Evolutionary conservation across 2,113 vertebrate genomes (phyloP), one percentile per base, ranked within the genome.

Genomic region (Paramisgurnus dabryanus): DNA sequence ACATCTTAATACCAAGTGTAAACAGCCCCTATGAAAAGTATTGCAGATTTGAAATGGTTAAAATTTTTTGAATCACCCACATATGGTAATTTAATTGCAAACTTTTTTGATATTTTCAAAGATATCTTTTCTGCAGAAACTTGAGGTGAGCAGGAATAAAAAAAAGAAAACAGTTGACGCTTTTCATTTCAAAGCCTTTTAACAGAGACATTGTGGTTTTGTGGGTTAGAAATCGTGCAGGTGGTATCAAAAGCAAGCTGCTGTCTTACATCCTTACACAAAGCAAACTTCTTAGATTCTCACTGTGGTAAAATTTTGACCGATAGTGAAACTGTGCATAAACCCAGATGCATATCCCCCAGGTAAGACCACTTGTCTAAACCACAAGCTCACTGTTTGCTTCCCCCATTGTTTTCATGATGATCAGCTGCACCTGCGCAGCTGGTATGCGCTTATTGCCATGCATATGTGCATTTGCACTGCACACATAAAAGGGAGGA

Each of bases 211-310:
- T 6, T 58, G n/a, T 18, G 55, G 17, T 58, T 58, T 60, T 69
- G 63, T 83, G 68, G 69, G 60, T 81, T 63, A 50, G 27, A 81
- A 81, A 85, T 60, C 78, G 41, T 47, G 67, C n/a, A 57, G 47
- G 45, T 64, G 39, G 4, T 53, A 55, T 86, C 80, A 78, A 60
- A 66, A 70, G 49, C 50, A 41, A 57, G 39, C 22, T 39, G n/a
- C 65, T 84, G 27, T 34, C 27, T 58, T 4, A 6, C 70, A 75
- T 57, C n/a, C 18, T 7, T 13, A 3, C 6, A 69, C 68, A 41
- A 4, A 65, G 40, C 10, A 58, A 55, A 81, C 61, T 76, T 80
- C 80, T 80, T 83, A 84, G 72, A 73, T 72, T 6, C 40, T 7
- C 78, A 0, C 72, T 71, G 18, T 40, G 74, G 45, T 53, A 7